phyloP scores from a whole-genome alignment of 2,797 vertebrate genomes.

The Onychomys torridus region DNA sequence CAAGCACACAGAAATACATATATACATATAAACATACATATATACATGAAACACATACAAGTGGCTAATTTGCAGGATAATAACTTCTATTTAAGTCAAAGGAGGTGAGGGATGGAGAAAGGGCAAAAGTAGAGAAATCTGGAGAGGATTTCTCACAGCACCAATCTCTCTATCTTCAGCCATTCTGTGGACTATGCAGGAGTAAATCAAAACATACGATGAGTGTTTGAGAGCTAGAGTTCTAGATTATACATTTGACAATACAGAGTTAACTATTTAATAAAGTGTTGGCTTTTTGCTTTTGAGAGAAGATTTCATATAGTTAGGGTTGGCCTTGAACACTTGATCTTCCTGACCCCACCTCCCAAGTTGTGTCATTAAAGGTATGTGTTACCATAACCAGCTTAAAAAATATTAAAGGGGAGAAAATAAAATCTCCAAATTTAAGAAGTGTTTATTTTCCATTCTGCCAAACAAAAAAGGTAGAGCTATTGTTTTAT shows the following conservation, averaged over 20 bases:
- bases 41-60: background rate
- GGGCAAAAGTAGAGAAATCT: background rate
- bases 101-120: background rate
- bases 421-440: background rate
- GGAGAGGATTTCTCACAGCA: background rate
- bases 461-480: background rate
- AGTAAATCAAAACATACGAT: background rate
- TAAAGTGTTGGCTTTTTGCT: background rate
- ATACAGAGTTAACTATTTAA: slow-evolving; percentile 1
- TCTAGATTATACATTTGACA: background rate
- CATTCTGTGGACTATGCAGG: background rate
- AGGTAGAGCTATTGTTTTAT: background rate
- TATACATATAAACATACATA: background rate
- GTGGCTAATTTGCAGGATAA: background rate
- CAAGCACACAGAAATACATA: background rate
- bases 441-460: background rate
- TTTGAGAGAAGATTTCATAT: background rate
- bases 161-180: background rate
- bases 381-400: background rate
- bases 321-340: background rate
- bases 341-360: background rate
- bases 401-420: background rate
- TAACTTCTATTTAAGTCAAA: background rate
- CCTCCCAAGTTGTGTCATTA: background rate
- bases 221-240: background rate